Conservation (phyloP, 2,888 invertebrate species). For the Terebella lapidaria region DNA sequence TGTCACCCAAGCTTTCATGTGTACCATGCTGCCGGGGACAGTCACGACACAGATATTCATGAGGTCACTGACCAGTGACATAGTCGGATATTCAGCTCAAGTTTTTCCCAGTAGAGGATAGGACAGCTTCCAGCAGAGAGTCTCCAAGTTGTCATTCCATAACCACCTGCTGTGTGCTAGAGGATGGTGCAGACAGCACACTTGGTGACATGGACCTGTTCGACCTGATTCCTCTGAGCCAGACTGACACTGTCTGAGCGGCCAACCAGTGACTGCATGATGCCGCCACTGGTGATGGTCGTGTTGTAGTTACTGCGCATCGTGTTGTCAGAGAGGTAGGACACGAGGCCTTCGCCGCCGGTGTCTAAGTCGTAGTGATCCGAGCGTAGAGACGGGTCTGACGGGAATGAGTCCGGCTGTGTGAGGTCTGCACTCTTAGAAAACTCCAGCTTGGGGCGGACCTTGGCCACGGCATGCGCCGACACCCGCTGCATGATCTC, state of each 20-base stretch:
- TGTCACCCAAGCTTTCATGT: too few relatives aligned
- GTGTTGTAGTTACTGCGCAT: background rate
- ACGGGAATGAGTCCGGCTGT: background rate
- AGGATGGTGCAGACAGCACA: constrained; percentile 41
- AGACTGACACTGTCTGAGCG: background rate
- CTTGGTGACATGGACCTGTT: constrained; percentile 36
- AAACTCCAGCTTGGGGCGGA: background rate
- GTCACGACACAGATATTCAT: too few relatives aligned
- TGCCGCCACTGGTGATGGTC: background rate
- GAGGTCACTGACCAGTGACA: too few relatives aligned
- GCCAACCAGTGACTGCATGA: too few relatives aligned
- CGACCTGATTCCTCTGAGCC: constrained; percentile 15
- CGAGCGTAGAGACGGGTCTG: background rate
- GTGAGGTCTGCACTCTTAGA: background rate
- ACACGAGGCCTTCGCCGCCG: background rate
- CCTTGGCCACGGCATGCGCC: constrained; percentile 32
- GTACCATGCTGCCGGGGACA: too few relatives aligned
- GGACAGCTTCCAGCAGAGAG: too few relatives aligned
- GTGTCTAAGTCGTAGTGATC: background rate
- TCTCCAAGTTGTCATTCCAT: too few relatives aligned
- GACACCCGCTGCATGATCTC: constrained; percentile 46
- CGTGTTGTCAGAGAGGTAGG: background rate
- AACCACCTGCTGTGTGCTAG: constrained; percentile 12
- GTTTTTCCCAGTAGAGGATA: too few relatives aligned
- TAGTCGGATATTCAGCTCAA: too few relatives aligned